Evolutionary conservation across 2,797 vertebrate genomes (phyloP), one percentile per base, ranked within the genome.

Genomic region (Alectoris magna): DNA sequence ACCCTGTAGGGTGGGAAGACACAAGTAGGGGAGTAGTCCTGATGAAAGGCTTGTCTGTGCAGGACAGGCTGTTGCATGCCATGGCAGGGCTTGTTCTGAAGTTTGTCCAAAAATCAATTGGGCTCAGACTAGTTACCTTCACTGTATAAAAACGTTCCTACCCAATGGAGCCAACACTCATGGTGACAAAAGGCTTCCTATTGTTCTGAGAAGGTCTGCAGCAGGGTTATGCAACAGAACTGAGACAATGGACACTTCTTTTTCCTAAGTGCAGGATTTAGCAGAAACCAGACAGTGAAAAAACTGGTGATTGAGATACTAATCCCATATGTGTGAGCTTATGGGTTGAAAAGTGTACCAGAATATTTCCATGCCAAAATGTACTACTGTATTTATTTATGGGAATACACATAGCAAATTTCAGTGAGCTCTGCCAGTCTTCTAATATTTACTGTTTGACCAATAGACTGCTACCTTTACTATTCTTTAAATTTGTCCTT

Each of bases 221-320:
- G 48, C 34, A 58, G 31, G 4, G 2, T 5, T 77, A 38, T 58
- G 22, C 29, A 78, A 11, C 18, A 82, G 34, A 75, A 72, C 17
- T 43, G 36, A 76, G 26, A 49, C 10, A 51, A 36, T 12, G 4
- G 43, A 74, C 22, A 60, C 55, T 31, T 26, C 58, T 44, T 60
- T 44, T 77, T 56, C 34, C 34, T 10, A 69, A 87, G 63, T 11
- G 56, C 1, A 31, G 26, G 29, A 63, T 79, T 64, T 77, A 82
- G 66, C 49, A 88, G 46, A 87, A 95, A 81, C 9, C 27, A 84
- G 62, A 59, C 95, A 91, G 76, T 31, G 22, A 71, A 83, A 87
- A 72, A 66, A 21, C 27, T 23, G 1, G 34, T 53, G 91, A 21
- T 76, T 49, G 26, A 73, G 23, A 59, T 16, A 55, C 29, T 21